Evolutionary conservation across 2,797 vertebrate species (phyloP), one percentile per base, ranked within the genome.

Genomic region (Anabas testudineus): DNA sequence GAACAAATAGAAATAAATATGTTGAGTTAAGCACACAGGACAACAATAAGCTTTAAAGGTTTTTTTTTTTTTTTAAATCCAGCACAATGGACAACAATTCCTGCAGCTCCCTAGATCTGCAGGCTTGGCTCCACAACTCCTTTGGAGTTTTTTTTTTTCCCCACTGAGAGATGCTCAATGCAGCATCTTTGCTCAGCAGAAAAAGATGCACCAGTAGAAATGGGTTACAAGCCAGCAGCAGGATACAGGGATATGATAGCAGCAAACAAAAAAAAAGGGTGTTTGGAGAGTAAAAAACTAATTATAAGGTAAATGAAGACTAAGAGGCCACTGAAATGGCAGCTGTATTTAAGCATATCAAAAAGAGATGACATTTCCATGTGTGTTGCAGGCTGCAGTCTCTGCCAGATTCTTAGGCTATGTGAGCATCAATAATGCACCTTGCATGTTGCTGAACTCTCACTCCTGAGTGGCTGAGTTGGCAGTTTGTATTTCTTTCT

Each of bases 171-270:
- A 55, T 19, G 39, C 80, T 85, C 78, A 72, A 83, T 90, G 85
- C 90, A 78, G 88, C 63, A 86, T 84, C 86, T 89, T 85, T 36
- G 57, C 86, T 94, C 92, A 93, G 91, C 90, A 93, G 79, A 87
- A 90, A 88, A 71, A 76, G 60, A 78, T 76, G 77, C 87, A 71
- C 55, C 65, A 65, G 15, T 22, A 49, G 62, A 88, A 87, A 67
- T 78, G 78, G 81, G 74, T 78, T 82, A 59, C 30, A 67, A 76
- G 83, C 83, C 73, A 83, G 48, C 67, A 81, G 79, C 51, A 51
- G 19, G 10, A 37, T 56, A 47, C 19, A 61, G 54, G 2, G 30
- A 12, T 28, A 2, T 62, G 51, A 63, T 52, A 68, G 49, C 55
- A 71, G 36, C 49, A 80, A 19, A 53, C n/a, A 15, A 34, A 80